phyloP scores from a whole-genome alignment of 2,113 vertebrate species.

The Micromys minutus region DNA sequence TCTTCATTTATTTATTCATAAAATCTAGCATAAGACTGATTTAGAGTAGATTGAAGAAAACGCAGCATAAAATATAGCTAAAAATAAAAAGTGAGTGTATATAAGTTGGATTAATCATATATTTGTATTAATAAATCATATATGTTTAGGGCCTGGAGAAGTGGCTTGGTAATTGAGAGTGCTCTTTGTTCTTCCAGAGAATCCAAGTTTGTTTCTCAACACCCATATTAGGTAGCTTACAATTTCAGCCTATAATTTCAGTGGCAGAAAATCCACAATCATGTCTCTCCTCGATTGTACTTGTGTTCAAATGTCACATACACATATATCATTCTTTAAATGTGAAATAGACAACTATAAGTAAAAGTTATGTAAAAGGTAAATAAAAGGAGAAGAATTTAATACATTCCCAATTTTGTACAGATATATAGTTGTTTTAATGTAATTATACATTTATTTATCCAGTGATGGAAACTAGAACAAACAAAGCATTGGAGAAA shows the following conservation, averaged over 20 bases:
- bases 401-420: neutral
- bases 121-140: neutral
- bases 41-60: neutral
- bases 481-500: neutral
- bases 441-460: neutral
- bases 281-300: neutral
- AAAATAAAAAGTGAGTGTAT: neutral
- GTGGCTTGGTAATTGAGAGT: neutral
- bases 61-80: neutral
- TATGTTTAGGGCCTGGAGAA: neutral
- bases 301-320: no score
- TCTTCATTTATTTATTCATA: slow-evolving; percentile 28
- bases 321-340: neutral
- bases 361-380: neutral
- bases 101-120: neutral
- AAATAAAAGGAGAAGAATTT: neutral
- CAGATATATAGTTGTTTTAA: neutral
- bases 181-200: neutral
- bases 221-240: neutral
- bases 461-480: neutral
- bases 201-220: neutral
- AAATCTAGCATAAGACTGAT: neutral
- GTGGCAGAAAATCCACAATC: neutral
- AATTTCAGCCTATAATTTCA: neutral
- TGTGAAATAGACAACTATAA: neutral